Conservation (phyloP, 2,797 vertebrate genomes). For the Sebastes miniatus region DNA sequence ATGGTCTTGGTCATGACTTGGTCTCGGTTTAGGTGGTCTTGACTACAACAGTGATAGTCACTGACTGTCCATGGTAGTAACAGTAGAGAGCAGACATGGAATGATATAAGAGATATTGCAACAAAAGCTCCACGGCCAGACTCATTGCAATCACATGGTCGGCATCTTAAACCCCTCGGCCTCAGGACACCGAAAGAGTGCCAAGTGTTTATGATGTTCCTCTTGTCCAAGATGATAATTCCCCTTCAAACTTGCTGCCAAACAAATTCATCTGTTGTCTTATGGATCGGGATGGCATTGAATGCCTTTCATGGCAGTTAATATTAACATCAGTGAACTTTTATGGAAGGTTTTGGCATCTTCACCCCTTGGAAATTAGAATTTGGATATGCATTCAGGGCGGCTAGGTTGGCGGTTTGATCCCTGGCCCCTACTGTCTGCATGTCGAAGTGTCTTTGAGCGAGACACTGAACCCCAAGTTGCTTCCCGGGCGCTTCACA, state of each 20-base stretch:
- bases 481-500: fast-evolving
- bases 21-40: too few species aligned
- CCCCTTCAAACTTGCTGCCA: neutral
- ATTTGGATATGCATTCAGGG: neutral
- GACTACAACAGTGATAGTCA: too few species aligned
- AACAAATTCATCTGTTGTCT: neutral
- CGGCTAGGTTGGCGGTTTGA: fast-evolving
- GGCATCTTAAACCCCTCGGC: neutral
- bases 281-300: neutral
- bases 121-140: neutral
- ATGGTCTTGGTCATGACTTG: too few species aligned
- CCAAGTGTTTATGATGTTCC: neutral
- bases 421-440: too few species aligned
- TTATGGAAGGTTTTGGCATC: neutral
- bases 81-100: neutral
- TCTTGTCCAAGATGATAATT: neutral
- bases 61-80: neutral
- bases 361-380: constrained; percentile 24
- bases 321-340: neutral
- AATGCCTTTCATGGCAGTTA: neutral
- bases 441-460: too few species aligned
- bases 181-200: neutral
- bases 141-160: neutral
- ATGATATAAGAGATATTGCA: neutral
- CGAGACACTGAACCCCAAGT: too few species aligned